phyloP scores from a whole-genome alignment of 2,888 invertebrate genomes.

The Agriopis aurantiaria region DNA sequence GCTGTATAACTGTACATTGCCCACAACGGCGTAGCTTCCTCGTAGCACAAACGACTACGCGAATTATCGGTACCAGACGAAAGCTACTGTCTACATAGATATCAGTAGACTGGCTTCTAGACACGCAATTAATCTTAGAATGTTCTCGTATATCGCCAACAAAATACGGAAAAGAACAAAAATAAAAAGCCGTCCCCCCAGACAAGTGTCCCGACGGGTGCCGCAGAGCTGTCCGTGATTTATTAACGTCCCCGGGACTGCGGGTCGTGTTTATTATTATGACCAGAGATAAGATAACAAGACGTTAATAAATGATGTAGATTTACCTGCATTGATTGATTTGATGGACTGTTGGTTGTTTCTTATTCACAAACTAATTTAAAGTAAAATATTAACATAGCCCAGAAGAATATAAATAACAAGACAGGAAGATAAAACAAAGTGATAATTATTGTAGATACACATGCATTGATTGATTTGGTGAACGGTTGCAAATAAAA shows the following conservation, averaged over 20 bases:
- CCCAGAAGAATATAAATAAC: too few species aligned
- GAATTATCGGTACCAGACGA: conserved; percentile 3
- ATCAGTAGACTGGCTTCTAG: conserved; percentile 18
- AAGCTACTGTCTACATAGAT: conserved; percentile 7
- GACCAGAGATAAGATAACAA: conserved; percentile 54
- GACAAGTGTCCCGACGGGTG: conserved; percentile 49
- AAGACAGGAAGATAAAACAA: too few species aligned
- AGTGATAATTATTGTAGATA: not conserved
- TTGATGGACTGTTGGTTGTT: not conserved
- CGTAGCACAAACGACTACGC: conserved; percentile 5
- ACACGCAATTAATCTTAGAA: conserved; percentile 39
- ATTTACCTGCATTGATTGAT: conserved; percentile 29
- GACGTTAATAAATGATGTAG: conserved; percentile 49
- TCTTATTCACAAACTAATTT: not conserved
- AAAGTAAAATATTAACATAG: not conserved
- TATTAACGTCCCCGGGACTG: conserved; percentile 54
- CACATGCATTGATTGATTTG: too few species aligned
- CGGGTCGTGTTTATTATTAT: conserved; percentile 57
- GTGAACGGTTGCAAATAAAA: too few species aligned
- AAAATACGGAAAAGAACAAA: conserved; percentile 46
- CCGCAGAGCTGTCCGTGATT: conserved; percentile 53
- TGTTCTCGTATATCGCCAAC: conserved; percentile 35
- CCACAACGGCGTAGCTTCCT: not conserved
- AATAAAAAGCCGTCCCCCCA: conserved; percentile 49
- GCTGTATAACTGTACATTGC: conserved; percentile 1